A percentile compares a stretch with the other conserved stretches of the same genome.
Conservation (phyloP, 2,113 vertebrate genomes). For the Gnathonemus longibarbis region DNA sequence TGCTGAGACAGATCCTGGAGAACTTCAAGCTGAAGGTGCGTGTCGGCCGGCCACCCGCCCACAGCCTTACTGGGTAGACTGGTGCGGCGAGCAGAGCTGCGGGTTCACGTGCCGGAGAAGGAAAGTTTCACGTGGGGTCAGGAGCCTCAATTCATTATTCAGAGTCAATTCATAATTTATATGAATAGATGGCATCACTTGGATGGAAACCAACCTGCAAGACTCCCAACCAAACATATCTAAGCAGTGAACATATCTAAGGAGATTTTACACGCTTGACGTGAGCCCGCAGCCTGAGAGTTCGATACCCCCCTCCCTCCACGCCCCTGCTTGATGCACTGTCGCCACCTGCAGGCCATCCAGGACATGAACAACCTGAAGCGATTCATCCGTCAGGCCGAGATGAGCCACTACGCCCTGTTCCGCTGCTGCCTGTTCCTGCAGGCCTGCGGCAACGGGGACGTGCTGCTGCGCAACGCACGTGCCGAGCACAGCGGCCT, state of each 20-base stretch:
- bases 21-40: slow-evolving; percentile 97
- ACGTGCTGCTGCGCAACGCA: slow-evolving; percentile 83
- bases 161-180: neutral
- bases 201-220: neutral
- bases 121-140: neutral
- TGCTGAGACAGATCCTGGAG: slow-evolving; percentile 88
- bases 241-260: neutral
- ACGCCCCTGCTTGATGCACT: neutral
- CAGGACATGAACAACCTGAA: slow-evolving; percentile 98
- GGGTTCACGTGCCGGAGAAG: neutral
- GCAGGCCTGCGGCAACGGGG: slow-evolving; percentile 85
- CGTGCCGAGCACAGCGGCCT: slow-evolving; percentile 83
- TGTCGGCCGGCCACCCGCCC: slow-evolving; percentile 13
- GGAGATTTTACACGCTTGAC: neutral
- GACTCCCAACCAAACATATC: neutral
- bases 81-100: neutral
- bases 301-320: neutral
- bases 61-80: neutral
- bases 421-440: slow-evolving; percentile 91
- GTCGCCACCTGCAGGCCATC: slow-evolving; percentile 69
- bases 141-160: neutral
- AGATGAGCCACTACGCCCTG: slow-evolving; percentile 91
- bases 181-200: neutral
- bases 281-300: neutral
- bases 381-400: slow-evolving; percentile 88